Percentiles rank a stretch among this genome's conserved stretches.
These are phyloP conservation scores for Melanotus villosus DNA, from an alignment of 2,888 invertebrate genomes.

Conservation along the genomic window DNA sequence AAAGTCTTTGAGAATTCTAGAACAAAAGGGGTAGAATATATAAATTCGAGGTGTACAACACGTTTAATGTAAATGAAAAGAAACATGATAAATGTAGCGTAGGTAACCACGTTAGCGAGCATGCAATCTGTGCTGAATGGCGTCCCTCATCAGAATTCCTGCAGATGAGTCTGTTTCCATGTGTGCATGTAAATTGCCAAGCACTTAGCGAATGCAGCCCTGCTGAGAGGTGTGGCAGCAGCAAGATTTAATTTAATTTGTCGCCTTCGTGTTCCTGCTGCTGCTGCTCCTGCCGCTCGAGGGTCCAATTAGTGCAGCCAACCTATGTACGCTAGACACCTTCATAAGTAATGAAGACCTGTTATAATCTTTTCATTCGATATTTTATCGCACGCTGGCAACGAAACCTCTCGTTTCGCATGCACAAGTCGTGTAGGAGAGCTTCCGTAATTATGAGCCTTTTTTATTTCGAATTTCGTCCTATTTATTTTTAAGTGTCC, in stretches of 20 bases:
- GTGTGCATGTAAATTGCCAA: conserved; percentile 57
- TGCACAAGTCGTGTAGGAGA: conserved; percentile 32
- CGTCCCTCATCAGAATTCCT: conserved; percentile 52
- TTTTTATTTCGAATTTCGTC: conserved; percentile 31
- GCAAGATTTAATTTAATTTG: conserved; percentile 62
- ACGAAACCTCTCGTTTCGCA: conserved; percentile 41
- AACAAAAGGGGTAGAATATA: no score
- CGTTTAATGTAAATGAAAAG: no score
- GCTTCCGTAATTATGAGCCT: conserved; percentile 35
- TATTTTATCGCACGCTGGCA: conserved; percentile 41
- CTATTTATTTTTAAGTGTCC: conserved; percentile 14
- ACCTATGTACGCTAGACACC: conserved; percentile 55
- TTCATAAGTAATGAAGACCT: conserved; percentile 48
- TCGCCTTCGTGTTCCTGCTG: conserved; percentile 54
- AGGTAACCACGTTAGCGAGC: conserved; percentile 55
- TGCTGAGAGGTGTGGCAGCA: conserved; percentile 58
- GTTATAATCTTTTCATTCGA: conserved; percentile 46
- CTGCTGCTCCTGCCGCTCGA: conserved; percentile 51
- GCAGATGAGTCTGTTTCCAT: conserved; percentile 54
- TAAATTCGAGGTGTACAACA: no score
- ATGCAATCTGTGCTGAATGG: conserved; percentile 50
- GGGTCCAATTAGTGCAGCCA: conserved; percentile 59
- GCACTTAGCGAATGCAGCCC: conserved; percentile 52
- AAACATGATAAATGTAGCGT: conserved; percentile 52
- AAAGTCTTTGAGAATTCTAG: no score